A percentile compares a stretch with the other conserved stretches of the same genome.
Evolutionary conservation across 2,797 vertebrate genomes (phyloP).

Genomic region (Artibeus jamaicensis): DNA sequence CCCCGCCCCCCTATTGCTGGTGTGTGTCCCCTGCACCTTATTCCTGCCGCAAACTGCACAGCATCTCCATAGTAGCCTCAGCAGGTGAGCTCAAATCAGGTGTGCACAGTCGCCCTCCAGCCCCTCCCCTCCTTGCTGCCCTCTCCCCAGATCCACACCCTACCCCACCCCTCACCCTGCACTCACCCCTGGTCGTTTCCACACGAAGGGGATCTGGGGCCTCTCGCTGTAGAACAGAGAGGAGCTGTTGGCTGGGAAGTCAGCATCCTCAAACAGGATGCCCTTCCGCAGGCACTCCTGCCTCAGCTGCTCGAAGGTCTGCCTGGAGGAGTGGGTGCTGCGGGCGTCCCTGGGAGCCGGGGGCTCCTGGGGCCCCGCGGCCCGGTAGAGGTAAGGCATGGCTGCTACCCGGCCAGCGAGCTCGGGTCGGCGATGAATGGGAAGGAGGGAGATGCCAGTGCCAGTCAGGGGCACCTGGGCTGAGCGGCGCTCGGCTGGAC

Average conservation of each 20-base stretch:
- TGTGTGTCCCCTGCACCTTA: no score
- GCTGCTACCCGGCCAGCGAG: not conserved
- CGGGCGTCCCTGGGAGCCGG: constrained; percentile 39
- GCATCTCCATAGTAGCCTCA: rapidly evolving
- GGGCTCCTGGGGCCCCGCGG: constrained; percentile 45
- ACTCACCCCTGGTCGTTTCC: constrained; percentile 93
- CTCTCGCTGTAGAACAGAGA: constrained; percentile 93
- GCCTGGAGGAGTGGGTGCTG: constrained; percentile 86
- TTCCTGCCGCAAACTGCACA: not conserved
- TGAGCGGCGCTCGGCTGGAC: not conserved
- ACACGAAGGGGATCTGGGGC: constrained; percentile 88
- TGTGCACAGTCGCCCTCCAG: rapidly evolving
- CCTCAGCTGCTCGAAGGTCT: constrained; percentile 87
- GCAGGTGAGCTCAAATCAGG: not conserved
- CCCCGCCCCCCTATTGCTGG: not conserved
- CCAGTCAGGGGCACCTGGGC: not conserved
- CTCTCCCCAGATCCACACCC: no score
- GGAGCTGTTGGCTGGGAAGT: constrained; percentile 88
- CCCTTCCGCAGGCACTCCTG: constrained; percentile 84
- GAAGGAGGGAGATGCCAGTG: not conserved
- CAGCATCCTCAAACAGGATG: constrained; percentile 90
- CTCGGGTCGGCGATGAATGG: rapidly evolving
- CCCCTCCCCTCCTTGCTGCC: not conserved
- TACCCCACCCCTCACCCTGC: rapidly evolving
- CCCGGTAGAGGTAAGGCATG: constrained; percentile 84